A percentile compares a stretch with the other conserved stretches of the same genome.
Conservation (phyloP, 2,113 vertebrate genomes). For the Paratilapia polleni region DNA sequence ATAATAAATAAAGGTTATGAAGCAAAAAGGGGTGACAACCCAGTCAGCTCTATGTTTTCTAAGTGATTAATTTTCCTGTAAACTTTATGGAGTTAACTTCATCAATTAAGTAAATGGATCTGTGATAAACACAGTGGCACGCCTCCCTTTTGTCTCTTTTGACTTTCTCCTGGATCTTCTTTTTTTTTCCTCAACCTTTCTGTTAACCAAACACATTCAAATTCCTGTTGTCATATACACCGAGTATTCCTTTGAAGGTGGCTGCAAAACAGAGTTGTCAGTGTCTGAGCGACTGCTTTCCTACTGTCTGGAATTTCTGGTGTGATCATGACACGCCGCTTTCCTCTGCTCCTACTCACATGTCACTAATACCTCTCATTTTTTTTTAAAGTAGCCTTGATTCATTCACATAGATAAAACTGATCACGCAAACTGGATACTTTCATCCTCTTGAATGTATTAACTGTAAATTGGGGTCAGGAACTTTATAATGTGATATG, state of each 20-base stretch:
- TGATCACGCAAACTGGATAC: slow-evolving; percentile 23
- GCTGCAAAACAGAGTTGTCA: slow-evolving; percentile 46
- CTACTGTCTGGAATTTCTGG: slow-evolving; percentile 31
- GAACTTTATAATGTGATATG: slow-evolving; percentile 67
- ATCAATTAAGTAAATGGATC: slow-evolving; percentile 62
- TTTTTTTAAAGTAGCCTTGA: slow-evolving; percentile 29
- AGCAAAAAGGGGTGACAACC: slow-evolving; percentile 41
- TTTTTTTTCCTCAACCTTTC: neutral
- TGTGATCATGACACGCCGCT: neutral
- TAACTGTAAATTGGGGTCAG: slow-evolving; percentile 65
- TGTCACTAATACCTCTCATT: slow-evolving; percentile 44
- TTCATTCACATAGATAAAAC: slow-evolving; percentile 1
- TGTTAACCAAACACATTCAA: slow-evolving; percentile 28
- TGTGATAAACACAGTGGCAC: slow-evolving; percentile 36
- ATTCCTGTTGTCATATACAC: slow-evolving; percentile 36
- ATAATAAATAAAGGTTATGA: slow-evolving; percentile 41
- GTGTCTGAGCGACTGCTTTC: slow-evolving; percentile 43
- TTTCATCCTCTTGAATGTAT: slow-evolving; percentile 38
- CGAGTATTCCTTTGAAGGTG: slow-evolving; percentile 30
- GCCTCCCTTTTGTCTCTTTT: neutral
- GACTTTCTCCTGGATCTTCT: neutral
- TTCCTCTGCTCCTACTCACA: slow-evolving; percentile 4
- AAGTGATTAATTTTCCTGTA: slow-evolving; percentile 40
- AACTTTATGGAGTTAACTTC: slow-evolving; percentile 46
- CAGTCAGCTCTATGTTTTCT: slow-evolving; percentile 21